Base-by-base conservation (phyloP, 1,140 invertebrate genomes). In the Drosophila equinoxialis region DNA sequence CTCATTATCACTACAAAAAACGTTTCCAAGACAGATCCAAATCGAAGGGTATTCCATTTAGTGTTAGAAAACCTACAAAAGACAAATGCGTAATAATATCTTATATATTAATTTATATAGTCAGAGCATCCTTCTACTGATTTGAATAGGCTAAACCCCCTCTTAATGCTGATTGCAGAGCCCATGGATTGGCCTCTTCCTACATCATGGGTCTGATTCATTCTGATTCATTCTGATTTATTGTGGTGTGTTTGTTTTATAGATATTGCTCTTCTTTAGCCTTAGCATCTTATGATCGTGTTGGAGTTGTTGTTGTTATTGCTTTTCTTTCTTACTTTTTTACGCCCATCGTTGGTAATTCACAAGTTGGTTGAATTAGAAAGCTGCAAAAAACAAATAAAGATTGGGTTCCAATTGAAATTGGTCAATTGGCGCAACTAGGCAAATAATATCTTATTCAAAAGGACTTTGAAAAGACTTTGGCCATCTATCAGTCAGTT, bases 321-420 rank as follows among this genome's bases (percentile, higher is more conserved):
- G 59, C 74, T 41, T 51, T 65, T 65, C 67, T 73, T 26, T 69
- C 48, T 68, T 41, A 20, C 58, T 72, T 65, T 41, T 73, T 59
- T 62, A 48, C 77, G 73, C 84, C 84, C 79, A 73, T 89, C 76
- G 76, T 89, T 71, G 68, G 74, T 74, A 70, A 89, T 84, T 80
- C 70, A 63, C 70, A 42, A 37, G 61, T 37, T 26, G 55, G 66
- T 64, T 76, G 39, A 59, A 67, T 77, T 87, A 89, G 84, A 87
- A 87, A 87, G 84, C 84, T 77, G 85, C 68, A 69, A 84, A 87
- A 87, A 71, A 71, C 85, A 87, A 87, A 87, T 89, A 87, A 87
- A 89, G 84, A 80, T 84, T 71, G 77, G 71, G 41, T 45, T 6
- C 7, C 23, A 69, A 63, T 59, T 67, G 79, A 76, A 79, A 87